Conservation (phyloP, 2,888 invertebrate genomes). For the Athalia rosae region DNA sequence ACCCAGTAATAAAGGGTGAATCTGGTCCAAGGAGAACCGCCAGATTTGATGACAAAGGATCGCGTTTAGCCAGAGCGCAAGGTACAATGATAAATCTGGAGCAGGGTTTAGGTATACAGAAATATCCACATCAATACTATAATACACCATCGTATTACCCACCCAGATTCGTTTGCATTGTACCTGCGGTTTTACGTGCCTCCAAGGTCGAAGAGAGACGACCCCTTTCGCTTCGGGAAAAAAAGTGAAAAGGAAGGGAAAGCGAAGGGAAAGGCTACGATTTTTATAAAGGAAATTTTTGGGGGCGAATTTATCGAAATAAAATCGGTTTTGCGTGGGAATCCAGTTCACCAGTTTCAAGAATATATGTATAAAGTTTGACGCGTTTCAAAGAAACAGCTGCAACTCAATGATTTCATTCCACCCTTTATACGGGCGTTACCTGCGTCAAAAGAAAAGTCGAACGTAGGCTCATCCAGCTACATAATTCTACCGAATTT, state of each 20-base stretch:
- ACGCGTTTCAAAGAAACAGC: background rate
- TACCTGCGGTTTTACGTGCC: conserved; percentile 14
- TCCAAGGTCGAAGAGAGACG: conserved; percentile 1
- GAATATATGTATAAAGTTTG: conserved; percentile 8
- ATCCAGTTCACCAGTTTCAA: conserved; percentile 48
- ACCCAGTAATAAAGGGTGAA: background rate
- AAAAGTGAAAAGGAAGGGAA: too few species aligned
- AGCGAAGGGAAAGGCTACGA: conserved; percentile 6
- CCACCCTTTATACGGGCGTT: background rate
- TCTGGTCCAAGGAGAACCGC: background rate
- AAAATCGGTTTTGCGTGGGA: conserved; percentile 50
- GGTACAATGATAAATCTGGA: conserved; percentile 40
- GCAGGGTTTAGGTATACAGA: background rate
- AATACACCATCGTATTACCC: too few species aligned
- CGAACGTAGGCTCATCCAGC: background rate
- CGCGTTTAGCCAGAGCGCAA: conserved; percentile 5
- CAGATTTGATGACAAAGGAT: background rate
- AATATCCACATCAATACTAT: background rate
- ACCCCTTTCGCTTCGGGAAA: conserved; percentile 9
- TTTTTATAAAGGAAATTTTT: conserved; percentile 15
- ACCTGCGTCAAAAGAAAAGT: conserved; percentile 2
- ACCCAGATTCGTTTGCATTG: background rate
- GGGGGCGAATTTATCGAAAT: conserved; percentile 47
- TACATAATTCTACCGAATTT: conserved; percentile 1
- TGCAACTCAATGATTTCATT: background rate